Evolutionary conservation across 2,888 invertebrate genomes (phyloP).

Genomic region (Archips xylosteana): DNA sequence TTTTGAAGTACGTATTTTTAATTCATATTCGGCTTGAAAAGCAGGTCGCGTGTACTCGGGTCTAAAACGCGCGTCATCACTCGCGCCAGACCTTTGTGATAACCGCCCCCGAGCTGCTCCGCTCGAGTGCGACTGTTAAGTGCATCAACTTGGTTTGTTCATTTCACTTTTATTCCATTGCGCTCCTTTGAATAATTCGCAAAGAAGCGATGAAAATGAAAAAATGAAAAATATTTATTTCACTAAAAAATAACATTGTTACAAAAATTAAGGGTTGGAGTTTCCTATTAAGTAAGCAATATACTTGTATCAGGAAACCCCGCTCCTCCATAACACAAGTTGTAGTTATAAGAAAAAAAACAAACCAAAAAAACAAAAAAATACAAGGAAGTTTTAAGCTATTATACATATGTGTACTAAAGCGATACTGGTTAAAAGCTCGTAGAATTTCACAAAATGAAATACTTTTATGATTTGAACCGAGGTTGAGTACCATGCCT

Average conservation of each 20-base stretch:
- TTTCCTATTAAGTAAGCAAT: too few species aligned
- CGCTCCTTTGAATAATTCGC: conserved; percentile 6
- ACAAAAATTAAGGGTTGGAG: too few species aligned
- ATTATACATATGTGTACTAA: too few species aligned
- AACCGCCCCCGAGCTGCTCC: conserved; percentile 33
- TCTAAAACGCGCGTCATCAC: conserved; percentile 51
- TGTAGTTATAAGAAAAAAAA: too few species aligned
- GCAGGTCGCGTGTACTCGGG: conserved; percentile 40
- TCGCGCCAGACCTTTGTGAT: conserved; percentile 49
- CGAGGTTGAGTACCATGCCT: neutral
- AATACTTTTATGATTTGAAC: conserved; percentile 9
- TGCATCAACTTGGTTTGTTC: conserved; percentile 43
- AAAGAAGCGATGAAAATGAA: too few species aligned
- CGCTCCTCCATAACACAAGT: too few species aligned
- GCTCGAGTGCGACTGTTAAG: conserved; percentile 34
- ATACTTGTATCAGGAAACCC: too few species aligned
- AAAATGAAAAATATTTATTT: too few species aligned
- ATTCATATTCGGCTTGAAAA: conserved; percentile 9
- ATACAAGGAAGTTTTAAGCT: too few species aligned
- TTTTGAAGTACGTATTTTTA: conserved; percentile 17
- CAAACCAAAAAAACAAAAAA: too few species aligned
- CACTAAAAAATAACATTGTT: too few species aligned
- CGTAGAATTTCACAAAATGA: conserved; percentile 13
- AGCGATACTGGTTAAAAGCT: neutral
- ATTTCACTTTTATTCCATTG: conserved; percentile 33